Percentiles rank a stretch among this genome's conserved stretches.
phyloP scores from a whole-genome alignment of 2,888 invertebrate genomes.

The Sesamia inferens region DNA sequence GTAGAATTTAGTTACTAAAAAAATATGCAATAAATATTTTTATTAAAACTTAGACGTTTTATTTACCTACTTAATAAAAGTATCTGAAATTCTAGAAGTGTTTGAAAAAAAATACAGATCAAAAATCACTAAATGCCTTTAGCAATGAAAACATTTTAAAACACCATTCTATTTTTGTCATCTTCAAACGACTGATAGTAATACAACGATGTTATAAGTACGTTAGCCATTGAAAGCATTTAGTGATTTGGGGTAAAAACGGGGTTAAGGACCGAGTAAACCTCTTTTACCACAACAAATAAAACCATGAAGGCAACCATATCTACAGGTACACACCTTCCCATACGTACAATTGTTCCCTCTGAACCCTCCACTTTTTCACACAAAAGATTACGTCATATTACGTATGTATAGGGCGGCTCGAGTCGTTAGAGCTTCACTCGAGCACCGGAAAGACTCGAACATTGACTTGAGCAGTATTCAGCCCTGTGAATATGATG shows the following conservation, averaged over 20 bases:
- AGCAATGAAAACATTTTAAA: too few species aligned
- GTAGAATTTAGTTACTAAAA: not conserved
- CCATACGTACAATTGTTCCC: slow-evolving; percentile 28
- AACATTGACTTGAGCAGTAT: slow-evolving; percentile 55
- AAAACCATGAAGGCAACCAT: slow-evolving; percentile 16
- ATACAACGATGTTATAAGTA: not conserved
- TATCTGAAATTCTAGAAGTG: not conserved
- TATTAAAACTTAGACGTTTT: not conserved
- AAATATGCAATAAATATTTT: not conserved
- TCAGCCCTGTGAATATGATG: slow-evolving; percentile 52
- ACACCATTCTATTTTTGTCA: not conserved
- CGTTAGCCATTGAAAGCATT: not conserved
- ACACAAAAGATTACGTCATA: slow-evolving; percentile 59
- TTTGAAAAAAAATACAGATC: not conserved
- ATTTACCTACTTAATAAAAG: not conserved
- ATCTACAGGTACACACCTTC: slow-evolving; percentile 17
- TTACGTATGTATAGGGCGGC: slow-evolving; percentile 54
- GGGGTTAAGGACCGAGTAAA: not conserved
- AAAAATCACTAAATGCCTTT: not conserved
- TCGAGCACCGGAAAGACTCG: slow-evolving; percentile 52
- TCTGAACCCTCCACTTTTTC: slow-evolving; percentile 43
- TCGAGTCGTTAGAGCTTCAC: slow-evolving; percentile 55
- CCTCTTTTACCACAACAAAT: slow-evolving; percentile 26
- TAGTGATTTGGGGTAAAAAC: not conserved
- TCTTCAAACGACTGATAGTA: not conserved